Conservation (phyloP, 2,797 vertebrate species). For the Pangasius macronema region DNA sequence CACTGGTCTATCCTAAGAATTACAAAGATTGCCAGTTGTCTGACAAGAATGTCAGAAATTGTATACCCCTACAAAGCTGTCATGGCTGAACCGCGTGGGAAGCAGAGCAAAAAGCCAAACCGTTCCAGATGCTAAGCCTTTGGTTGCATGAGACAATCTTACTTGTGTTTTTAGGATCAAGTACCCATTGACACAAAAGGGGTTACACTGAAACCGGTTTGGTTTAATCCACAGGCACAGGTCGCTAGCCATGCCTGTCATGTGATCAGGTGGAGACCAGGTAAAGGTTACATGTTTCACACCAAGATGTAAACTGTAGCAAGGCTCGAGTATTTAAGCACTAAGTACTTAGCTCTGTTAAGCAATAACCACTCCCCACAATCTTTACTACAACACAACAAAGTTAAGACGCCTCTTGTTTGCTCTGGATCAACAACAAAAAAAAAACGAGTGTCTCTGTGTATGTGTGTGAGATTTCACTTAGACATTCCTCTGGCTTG, state of each 20-base stretch:
- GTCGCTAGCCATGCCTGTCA: neutral
- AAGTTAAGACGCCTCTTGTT: constrained; percentile 63
- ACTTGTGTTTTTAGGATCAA: constrained; percentile 12
- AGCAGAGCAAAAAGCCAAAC: neutral
- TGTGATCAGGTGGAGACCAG: constrained; percentile 20
- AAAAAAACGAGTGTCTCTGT: constrained; percentile 54
- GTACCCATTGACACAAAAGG: neutral
- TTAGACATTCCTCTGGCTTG: constrained; percentile 65
- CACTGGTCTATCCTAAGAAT: neutral
- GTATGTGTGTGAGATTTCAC: constrained; percentile 61
- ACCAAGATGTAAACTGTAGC: constrained; percentile 31
- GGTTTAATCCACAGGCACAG: constrained; percentile 7
- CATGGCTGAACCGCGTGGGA: neutral
- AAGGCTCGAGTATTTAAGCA: constrained; percentile 9
- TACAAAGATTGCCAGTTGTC: neutral
- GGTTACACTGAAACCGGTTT: neutral
- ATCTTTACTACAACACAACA: neutral
- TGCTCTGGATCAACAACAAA: constrained; percentile 69
- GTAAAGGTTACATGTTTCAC: constrained; percentile 50
- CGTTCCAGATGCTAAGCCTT: constrained; percentile 10
- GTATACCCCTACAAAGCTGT: neutral
- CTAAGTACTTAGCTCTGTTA: neutral
- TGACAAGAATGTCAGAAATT: neutral
- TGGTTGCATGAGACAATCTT: neutral
- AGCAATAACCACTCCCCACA: neutral